A percentile compares a stretch with the other conserved stretches of the same genome.
Evolutionary conservation across 2,888 invertebrate genomes (phyloP).

Genomic region (Leucania comma): DNA sequence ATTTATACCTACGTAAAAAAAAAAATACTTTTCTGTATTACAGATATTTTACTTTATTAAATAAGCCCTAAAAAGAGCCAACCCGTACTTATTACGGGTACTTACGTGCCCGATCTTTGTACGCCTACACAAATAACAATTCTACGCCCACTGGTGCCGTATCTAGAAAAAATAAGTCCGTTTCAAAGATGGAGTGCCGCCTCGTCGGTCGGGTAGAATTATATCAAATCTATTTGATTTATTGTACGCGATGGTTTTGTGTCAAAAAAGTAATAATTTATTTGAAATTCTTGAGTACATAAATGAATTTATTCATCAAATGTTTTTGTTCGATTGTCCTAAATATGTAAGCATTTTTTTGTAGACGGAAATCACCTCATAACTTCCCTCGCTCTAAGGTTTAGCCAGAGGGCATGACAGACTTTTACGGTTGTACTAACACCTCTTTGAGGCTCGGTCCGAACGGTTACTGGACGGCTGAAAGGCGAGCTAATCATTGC

Average conservation of each 20-base stretch:
- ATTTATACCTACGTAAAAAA: background rate
- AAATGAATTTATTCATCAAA: background rate
- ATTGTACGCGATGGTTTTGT: slow-evolving; percentile 15
- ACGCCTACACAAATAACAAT: slow-evolving; percentile 30
- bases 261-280: slow-evolving; percentile 5
- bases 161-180: slow-evolving; percentile 48
- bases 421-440: too few relatives aligned
- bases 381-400: too few relatives aligned
- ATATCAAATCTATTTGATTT: slow-evolving; percentile 46
- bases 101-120: background rate
- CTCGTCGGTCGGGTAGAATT: slow-evolving; percentile 3
- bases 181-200: slow-evolving; percentile 39
- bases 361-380: too few relatives aligned
- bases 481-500: too few relatives aligned
- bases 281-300: background rate
- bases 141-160: slow-evolving; percentile 12
- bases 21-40: background rate
- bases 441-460: too few relatives aligned
- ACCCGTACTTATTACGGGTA: background rate
- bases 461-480: too few relatives aligned
- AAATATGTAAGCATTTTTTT: background rate
- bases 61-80: slow-evolving; percentile 14
- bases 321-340: background rate
- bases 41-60: slow-evolving; percentile 13
- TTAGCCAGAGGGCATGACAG: too few relatives aligned